phyloP scores from a whole-genome alignment of 2,888 invertebrate genomes.

The Mimas tiliae region DNA sequence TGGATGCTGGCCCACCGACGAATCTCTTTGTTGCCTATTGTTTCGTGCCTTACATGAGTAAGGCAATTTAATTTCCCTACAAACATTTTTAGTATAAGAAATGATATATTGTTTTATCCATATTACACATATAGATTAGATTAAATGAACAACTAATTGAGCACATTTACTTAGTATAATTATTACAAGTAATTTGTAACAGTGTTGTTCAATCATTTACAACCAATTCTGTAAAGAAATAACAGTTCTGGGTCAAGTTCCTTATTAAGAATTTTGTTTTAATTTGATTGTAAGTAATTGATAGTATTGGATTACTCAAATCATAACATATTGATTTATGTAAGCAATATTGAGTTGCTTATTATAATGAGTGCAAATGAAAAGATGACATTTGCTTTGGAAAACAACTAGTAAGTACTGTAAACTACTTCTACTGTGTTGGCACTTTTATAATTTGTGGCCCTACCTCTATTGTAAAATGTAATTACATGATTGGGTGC shows the following conservation, averaged over 20 bases:
- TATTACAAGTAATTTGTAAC: background rate
- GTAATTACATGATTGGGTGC: too few relatives aligned
- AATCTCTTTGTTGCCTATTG: background rate
- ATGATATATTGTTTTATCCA: constrained; percentile 1
- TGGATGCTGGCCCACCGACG: too few relatives aligned
- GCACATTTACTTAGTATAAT: background rate
- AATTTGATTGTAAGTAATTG: constrained; percentile 7
- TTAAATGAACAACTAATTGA: constrained; percentile 1
- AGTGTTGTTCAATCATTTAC: background rate
- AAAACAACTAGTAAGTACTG: too few relatives aligned
- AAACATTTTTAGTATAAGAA: background rate
- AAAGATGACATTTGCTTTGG: too few relatives aligned
- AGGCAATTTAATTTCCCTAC: background rate
- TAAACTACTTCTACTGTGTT: too few relatives aligned
- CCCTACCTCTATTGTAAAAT: too few relatives aligned
- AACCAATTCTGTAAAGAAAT: background rate
- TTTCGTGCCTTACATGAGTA: background rate
- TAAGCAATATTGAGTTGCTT: background rate
- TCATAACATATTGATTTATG: background rate
- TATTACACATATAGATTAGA: constrained; percentile 17
- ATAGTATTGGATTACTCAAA: background rate
- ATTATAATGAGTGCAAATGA: background rate
- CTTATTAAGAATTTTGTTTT: background rate
- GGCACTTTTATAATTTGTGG: too few relatives aligned
- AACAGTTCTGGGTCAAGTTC: constrained; percentile 5